phyloP scores from a whole-genome alignment of 1,140 invertebrate species.

The Drosophila ercepeae region DNA sequence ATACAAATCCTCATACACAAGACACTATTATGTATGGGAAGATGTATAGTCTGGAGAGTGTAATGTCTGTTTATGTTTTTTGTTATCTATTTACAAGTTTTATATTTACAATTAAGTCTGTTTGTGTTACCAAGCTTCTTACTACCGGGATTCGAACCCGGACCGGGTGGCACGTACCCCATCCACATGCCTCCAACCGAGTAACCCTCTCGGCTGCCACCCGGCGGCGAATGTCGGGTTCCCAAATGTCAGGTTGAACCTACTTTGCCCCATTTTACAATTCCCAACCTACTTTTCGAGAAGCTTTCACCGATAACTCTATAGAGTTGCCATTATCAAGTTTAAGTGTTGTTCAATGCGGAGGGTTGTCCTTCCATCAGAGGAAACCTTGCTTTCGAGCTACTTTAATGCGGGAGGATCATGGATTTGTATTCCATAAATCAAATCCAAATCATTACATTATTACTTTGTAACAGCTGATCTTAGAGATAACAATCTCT shows the following conservation, averaged over 20 bases:
- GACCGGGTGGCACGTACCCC: background rate
- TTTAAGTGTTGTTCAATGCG: background rate
- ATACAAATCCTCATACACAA: no score
- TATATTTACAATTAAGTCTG: background rate
- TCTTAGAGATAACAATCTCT: no score
- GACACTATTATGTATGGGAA: no score
- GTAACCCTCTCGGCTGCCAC: background rate
- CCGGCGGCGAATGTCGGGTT: background rate
- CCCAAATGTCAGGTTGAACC: background rate
- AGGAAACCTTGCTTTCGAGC: no score
- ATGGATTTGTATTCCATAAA: no score
- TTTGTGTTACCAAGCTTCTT: constrained; percentile 5
- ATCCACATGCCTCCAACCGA: background rate
- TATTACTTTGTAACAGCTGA: no score
- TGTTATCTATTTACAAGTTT: background rate
- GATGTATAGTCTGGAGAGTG: no score
- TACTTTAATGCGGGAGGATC: no score
- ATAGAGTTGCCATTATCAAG: background rate
- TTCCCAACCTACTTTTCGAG: no score
- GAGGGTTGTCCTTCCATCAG: background rate
- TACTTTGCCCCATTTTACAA: background rate
- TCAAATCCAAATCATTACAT: no score
- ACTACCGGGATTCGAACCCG: constrained; percentile 9
- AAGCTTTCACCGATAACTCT: background rate
- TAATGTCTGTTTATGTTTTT: background rate